Evolutionary conservation across 2,797 vertebrate genomes (phyloP), one percentile per base, ranked within the genome.

Genomic region (Macropodus opercularis): DNA sequence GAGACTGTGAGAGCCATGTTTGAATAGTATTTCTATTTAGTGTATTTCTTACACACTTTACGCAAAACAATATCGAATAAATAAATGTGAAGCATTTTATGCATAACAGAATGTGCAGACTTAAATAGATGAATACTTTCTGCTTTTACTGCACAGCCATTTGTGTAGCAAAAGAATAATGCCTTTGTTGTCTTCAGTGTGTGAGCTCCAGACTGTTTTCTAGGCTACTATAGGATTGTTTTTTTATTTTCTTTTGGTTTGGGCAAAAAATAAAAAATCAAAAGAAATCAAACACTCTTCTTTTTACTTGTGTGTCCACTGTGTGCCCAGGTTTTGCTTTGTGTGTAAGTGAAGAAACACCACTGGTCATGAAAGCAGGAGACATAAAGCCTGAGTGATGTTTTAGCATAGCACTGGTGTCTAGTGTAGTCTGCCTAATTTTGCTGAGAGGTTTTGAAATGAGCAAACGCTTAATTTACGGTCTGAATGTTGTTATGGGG

Each of bases 401-500:
- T 76, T 73, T 79, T 63, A 74, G 74, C 74, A 44, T 58, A 67
- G 67, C 65, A 56, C 64, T 52, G 35, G 59, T 60, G 79, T 81
- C 78, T 83, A 80, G 67, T 84, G 87, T 80, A 79, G 86, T 85
- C 86, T 73, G 80, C 80, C 86, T 92, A 86, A 91, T 91, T 91
- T 91, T 90, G 85, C 87, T 91, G 88, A 92, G 87, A 92, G 90
- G 88, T 91, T 91, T 83, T 75, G 66, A 87, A 89, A 91, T 86
- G 85, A 90, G 89, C 81, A 84, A 86, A 90, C 80, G 67, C 70
- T 75, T 89, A 87, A 91, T 91, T 92, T 90, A 93, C 80, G 82
- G 79, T 78, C 60, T 54, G 29, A 55, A 75, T 41, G 57, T 72
- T 50, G 79, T 90, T 89, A 86, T 85, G 57, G 76, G 80, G 92